Evolutionary conservation across 2,888 invertebrate species (phyloP).

Genomic region (Cistogaster globosa): DNA sequence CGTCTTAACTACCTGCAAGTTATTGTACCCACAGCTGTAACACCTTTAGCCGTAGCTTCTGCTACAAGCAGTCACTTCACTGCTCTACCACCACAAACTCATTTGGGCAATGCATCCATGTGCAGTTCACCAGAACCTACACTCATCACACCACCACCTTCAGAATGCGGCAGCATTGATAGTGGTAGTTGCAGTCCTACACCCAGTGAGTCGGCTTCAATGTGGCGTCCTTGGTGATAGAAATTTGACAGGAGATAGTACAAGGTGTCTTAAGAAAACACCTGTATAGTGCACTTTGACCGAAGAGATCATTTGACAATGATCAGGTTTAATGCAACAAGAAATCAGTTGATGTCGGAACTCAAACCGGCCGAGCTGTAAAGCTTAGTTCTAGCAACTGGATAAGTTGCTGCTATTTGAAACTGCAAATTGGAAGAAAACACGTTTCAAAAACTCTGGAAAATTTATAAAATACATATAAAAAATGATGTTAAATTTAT

Average conservation of each 20-base stretch:
- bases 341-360: background rate
- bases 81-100: conserved; percentile 66
- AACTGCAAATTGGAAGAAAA: background rate
- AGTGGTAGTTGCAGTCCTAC: conserved; percentile 82
- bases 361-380: conserved; percentile 2
- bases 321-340: conserved; percentile 1
- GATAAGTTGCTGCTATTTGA: conserved; percentile 48
- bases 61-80: conserved; percentile 62
- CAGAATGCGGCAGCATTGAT: conserved; percentile 82
- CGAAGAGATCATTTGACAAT: conserved; percentile 16
- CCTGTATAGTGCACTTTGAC: conserved; percentile 41
- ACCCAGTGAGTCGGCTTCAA: conserved; percentile 80
- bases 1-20: conserved; percentile 86
- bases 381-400: conserved; percentile 51
- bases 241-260: background rate
- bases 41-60: conserved; percentile 60
- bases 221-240: conserved; percentile 82
- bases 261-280: conserved; percentile 49
- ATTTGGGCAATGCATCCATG: conserved; percentile 56
- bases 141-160: conserved; percentile 81
- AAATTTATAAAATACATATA: background rate
- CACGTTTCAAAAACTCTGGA: background rate
- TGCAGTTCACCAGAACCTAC: conserved; percentile 73
- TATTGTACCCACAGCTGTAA: conserved; percentile 80
- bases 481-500: no score